Evolutionary conservation across 2,888 invertebrate species (phyloP), one percentile per base, ranked within the genome.

Genomic region (Catonia carolina): DNA sequence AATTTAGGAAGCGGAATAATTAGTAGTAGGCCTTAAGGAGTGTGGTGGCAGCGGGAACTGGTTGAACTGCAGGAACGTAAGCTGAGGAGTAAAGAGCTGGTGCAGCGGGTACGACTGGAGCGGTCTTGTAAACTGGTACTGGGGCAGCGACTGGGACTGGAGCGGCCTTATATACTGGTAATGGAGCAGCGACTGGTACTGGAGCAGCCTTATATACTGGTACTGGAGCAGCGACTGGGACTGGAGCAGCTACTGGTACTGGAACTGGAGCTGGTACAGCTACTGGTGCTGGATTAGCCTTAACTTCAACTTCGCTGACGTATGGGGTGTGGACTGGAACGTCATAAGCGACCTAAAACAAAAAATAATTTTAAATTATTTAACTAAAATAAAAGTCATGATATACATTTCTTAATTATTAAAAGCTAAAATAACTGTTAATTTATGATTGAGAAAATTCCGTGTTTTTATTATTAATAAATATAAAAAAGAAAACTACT

Each of bases 231-330:
- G 54, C 45, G 33, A 70, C 68, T 37, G 71, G n/a, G 42, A 60
- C 58, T 3, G 65, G 45, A 63, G 67, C 49, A 63, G 67, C 57
- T 62, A 67, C 53, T 61, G 62, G 33, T 47, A 61, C 42, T 64
- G 69, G 48, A 64, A 66, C 52, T 63, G 66, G 49, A 66, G 66
- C 41, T 60, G 64, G 49, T 27, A 58, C 55, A 15, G 56, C 60
- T n/a, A 62, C 63, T 14, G 59, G 61, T 22, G 65, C 60, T 53
- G 64, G 58, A 12, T 60, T 61, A 41, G 63, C 60, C 36, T 64
- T 63, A 10, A 68, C 66, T 61, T 68, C 67, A 41, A 67, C 66
- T 59, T 67, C 64, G 59, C 65, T 66, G 52, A 68, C 66, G 55
- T 63, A 61, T 53, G 66, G 65, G 45, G 62, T 63, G 56, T 58